These are phyloP conservation scores for Scelioninae gen. 2 DNA, from an alignment of 2,888 invertebrate species.

Conservation along the genomic window DNA sequence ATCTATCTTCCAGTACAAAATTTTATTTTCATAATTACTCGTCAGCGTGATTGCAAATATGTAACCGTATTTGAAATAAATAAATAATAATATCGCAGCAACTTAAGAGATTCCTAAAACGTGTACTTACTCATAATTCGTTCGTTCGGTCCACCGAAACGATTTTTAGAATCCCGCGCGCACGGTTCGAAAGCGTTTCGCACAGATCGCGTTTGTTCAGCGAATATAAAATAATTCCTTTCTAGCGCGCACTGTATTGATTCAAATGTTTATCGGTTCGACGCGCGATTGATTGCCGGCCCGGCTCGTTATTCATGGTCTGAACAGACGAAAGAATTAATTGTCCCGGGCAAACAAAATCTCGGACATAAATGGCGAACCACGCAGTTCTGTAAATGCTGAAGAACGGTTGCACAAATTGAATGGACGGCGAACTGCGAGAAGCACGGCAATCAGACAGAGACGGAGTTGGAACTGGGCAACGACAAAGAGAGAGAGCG, in stretches of 20 bases:
- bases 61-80: too few species aligned
- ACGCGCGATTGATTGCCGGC: conserved; percentile 19
- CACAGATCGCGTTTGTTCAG: conserved; percentile 2
- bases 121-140: conserved; percentile 34
- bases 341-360: conserved; percentile 12
- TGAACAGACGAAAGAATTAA: conserved; percentile 43
- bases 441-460: conserved; percentile 21
- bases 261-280: conserved; percentile 26
- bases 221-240: conserved; percentile 22
- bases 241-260: conserved; percentile 27
- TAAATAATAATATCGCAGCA: conserved; percentile 1
- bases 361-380: conserved; percentile 7
- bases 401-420: conserved; percentile 24
- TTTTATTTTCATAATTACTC: too few species aligned
- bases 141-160: conserved; percentile 11
- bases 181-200: conserved; percentile 16
- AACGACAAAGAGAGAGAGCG: neutral
- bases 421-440: conserved; percentile 11
- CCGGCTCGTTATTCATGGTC: conserved; percentile 27
- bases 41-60: too few species aligned
- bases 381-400: conserved; percentile 30
- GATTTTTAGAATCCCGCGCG: conserved; percentile 18
- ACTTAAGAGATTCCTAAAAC: neutral
- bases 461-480: neutral
- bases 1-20: too few species aligned